Conservation (phyloP, 2,888 invertebrate genomes). For the Eurytoma adleriae region DNA sequence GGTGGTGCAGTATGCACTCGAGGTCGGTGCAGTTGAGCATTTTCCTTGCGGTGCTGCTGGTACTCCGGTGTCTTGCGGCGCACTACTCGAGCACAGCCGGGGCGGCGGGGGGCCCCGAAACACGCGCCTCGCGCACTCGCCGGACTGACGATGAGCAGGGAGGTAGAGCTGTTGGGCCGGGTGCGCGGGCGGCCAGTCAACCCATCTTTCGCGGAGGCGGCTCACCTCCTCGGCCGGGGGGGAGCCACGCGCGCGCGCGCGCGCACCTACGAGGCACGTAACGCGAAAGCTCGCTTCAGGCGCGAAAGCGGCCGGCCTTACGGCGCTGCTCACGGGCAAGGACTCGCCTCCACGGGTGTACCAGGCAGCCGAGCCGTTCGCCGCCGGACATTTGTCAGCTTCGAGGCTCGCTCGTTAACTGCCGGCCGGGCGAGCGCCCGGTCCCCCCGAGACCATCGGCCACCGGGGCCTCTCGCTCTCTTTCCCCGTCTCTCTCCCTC, state of each 20-base stretch:
- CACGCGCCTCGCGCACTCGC: not conserved
- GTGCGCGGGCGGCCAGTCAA: not conserved
- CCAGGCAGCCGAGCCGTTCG: constrained; percentile 20
- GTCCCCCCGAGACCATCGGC: constrained; percentile 3
- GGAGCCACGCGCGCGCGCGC: not conserved
- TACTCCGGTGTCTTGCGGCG: not conserved
- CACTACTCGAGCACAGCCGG: too few species aligned
- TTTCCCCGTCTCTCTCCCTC: too few species aligned
- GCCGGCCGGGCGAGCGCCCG: constrained; percentile 1
- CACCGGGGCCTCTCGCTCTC: constrained; percentile 13
- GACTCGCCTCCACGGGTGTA: constrained; percentile 11
- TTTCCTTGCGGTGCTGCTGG: not conserved
- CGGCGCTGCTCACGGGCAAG: constrained; percentile 4
- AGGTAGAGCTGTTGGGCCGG: not conserved
- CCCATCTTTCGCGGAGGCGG: not conserved
- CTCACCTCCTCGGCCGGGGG: not conserved
- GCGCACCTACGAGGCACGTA: too few species aligned
- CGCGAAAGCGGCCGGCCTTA: not conserved
- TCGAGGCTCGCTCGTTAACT: constrained; percentile 40
- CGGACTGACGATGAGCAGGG: not conserved
- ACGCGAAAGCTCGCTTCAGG: not conserved
- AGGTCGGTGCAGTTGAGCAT: constrained; percentile 88
- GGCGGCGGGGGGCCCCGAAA: not conserved
- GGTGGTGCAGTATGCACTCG: constrained; percentile 87
- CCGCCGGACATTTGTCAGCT: constrained; percentile 43